Conservation (phyloP, 2,113 vertebrate genomes). For the Macheiramphus alcinus region DNA sequence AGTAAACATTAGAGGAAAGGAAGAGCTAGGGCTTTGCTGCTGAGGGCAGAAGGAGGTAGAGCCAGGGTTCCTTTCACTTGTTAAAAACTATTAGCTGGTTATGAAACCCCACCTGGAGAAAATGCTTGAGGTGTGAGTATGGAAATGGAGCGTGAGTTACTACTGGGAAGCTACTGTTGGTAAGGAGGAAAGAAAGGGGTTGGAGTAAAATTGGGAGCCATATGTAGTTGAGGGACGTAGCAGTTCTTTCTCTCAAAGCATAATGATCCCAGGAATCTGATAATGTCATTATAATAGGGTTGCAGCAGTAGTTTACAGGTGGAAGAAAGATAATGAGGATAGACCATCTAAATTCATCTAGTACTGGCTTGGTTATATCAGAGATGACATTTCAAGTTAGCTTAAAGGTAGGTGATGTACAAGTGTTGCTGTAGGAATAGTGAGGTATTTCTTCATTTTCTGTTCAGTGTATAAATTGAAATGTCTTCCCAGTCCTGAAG, state of each 20-base stretch:
- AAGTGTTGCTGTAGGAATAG: background rate
- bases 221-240: background rate
- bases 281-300: background rate
- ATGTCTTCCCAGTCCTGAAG: background rate
- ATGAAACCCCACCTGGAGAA: background rate
- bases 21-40: background rate
- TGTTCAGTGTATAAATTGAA: background rate
- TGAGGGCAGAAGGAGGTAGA: background rate
- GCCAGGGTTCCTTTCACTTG: background rate
- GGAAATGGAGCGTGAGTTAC: background rate
- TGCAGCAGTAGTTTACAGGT: background rate
- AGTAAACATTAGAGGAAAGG: background rate
- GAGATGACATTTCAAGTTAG: background rate
- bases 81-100: background rate
- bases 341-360: background rate
- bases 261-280: background rate
- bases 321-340: background rate
- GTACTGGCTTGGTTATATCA: background rate
- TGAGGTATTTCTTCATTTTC: background rate
- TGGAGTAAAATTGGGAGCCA: background rate
- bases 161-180: background rate
- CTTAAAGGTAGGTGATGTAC: background rate
- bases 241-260: background rate
- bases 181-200: background rate
- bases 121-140: background rate